Base-by-base conservation (phyloP, 2,113 vertebrate species). In the Phasianus colchicus region DNA sequence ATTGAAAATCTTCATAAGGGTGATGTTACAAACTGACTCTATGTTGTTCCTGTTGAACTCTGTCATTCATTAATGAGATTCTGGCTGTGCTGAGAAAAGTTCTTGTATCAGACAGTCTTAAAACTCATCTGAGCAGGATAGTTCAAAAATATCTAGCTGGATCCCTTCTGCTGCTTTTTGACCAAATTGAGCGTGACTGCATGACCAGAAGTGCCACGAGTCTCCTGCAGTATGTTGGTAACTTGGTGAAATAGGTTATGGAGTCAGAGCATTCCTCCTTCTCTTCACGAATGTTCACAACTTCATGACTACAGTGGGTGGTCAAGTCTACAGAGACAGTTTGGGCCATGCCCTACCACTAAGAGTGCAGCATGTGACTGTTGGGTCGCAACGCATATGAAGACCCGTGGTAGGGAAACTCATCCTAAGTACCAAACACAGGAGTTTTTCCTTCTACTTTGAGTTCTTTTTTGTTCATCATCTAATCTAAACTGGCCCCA, bases 351-450 rank as follows among this genome's bases (percentile, higher is more conserved):
- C 38, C n/a, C 29, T 29, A 7, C 8, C 20, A 47, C 3, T 34
- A 42, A 12, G 6, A 42, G 13, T 64, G 40, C 7, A 0, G 21
- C 43, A 19, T 36, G 27, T 8, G 36, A 30, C 17, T 54, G 27
- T 30, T 30, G 18, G 22, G 20, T 54, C 83, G 50, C 30, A 10
- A 7, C 83, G 27, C 20, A 34, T 74, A 25, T 7, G 71, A 21
- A 42, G 3, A 45, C 19, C 25, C 32, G 40, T 0, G 0, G 34
- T 25, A 22, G 22, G 11, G 86, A 52, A 38, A 50, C 2, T 19
- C 14, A 16, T 54, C 12, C 45, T 22, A 70, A 64, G 14, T 29
- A 20, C 34, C n/a, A 29, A 70, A 67, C 30, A n/a, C 13, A 18
- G 61, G 19, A 9, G 42, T 4, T 11, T 6, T 45, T 77, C 77